phyloP scores from a whole-genome alignment of 2,797 vertebrate genomes.

The Otus scops region DNA sequence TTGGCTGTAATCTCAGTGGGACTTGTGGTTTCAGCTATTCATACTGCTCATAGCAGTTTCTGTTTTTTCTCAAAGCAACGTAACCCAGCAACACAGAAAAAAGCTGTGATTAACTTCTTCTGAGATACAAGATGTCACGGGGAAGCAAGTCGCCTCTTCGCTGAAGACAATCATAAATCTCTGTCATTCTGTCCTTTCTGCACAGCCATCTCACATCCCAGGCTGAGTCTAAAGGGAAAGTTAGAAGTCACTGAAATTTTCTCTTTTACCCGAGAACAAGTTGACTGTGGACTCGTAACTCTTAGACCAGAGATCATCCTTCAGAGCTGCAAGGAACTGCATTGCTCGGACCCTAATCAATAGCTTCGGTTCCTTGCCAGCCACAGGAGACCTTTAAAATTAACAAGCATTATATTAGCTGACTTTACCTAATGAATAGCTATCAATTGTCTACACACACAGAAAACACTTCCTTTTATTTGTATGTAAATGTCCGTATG shows the following conservation, averaged over 20 bases:
- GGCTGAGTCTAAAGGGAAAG: background rate
- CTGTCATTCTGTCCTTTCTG: background rate
- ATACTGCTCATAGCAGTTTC: slow-evolving; percentile 63
- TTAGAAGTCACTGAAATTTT: background rate
- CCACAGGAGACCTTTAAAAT: slow-evolving; percentile 31
- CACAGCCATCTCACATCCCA: background rate
- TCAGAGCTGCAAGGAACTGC: background rate
- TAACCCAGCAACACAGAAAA: slow-evolving; percentile 71
- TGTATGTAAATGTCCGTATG: background rate
- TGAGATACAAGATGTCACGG: slow-evolving; percentile 43
- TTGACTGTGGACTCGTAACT: background rate
- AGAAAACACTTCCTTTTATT: background rate
- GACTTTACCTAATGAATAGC: slow-evolving; percentile 1
- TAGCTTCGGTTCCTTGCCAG: background rate
- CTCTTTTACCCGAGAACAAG: background rate
- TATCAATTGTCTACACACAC: background rate
- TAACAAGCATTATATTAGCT: slow-evolving; percentile 34
- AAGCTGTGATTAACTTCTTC: slow-evolving; percentile 67
- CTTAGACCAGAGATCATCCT: background rate
- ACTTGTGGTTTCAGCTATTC: slow-evolving; percentile 66
- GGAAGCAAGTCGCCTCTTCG: background rate
- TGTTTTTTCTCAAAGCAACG: slow-evolving; percentile 69
- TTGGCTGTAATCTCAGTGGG: slow-evolving; percentile 67
- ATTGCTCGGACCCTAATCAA: background rate
- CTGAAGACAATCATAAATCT: slow-evolving; percentile 42